Base-by-base conservation (phyloP, 2,888 invertebrate genomes). In the Rapana venosa region DNA sequence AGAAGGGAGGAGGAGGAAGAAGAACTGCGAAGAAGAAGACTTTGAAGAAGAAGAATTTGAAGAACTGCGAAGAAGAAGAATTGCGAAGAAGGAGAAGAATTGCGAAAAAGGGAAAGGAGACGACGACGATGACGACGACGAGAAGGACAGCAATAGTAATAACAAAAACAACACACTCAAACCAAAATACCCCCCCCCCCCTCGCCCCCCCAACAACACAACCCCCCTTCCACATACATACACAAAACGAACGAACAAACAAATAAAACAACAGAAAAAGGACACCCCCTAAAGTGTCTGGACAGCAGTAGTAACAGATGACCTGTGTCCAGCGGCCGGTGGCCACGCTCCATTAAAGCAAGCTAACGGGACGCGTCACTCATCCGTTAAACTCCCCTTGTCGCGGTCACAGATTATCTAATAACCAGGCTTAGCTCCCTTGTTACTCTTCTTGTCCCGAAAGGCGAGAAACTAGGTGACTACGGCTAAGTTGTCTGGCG, bases 291-390 rank as follows among this genome's bases (percentile, higher is more conserved):
- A 70, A 70, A 70, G 22, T 70, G 5, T 5, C 70, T 5, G 70
- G 11, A n/a, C 61, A 61, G 17, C 15, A 13, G 22, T 20, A 20
- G 4, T 87, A 70, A 87, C 13, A 17, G 58, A 74, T 87, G 66
- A 61, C 86, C 87, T 1, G n/a, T 30, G 87, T 74, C 87, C 70
- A 26, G 17, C 36, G 87, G 26, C 87, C 36, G 32, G 22, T 26
- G 26, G 70, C 0, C 87, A 74, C 87, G 87, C 87, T 87, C 87
- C 87, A 74, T 87, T 87, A 70, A 87, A 70, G n/a, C n/a, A 87
- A 70, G 87, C 66, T 87, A 87, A 87, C 74, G 87, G 32, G 22
- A 0, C 87, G 0, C n/a, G 35, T 36, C 36, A 17, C 35, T 87
- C 87, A 36, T 87, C 87, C 70, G 11, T 87, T 56, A 86, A 58